Base-by-base conservation (phyloP, 2,797 vertebrate genomes). In the Myiotriccus ornatus region DNA sequence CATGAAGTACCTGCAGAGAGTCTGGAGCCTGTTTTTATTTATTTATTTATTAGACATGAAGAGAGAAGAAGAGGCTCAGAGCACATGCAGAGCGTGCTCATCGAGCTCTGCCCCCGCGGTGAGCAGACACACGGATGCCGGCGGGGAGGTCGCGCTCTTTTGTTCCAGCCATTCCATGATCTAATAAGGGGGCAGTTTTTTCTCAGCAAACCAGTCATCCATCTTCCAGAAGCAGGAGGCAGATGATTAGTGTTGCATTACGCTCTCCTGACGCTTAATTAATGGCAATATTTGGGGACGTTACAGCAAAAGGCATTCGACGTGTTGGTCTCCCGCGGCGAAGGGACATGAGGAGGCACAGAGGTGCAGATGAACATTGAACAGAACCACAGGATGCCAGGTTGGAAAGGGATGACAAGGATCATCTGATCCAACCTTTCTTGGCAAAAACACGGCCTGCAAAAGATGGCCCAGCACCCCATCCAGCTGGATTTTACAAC, bases 161-260 rank as follows among this genome's bases (percentile, higher is more conserved):
- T 94, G 82, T 89, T 92, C 82, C 86, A 89, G 44, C n/a, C 59
- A 41, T 41, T 79, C 41, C 65, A 63, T 87, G 84, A 93, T 62
- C 56, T 92, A 88, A 90, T 32, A 14, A 47, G 32, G 0, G 6
- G 44, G 28, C 22, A 64, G 34, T 41, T 50, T 46, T 46, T 47
- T 76, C 69, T 92, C 15, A 39, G 35, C 21, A 30, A 74, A 15
- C 35, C 52, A 46, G 14, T 78, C 82, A 93, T 68, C 67, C 21
- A 0, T 30, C 28, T 73, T 67, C 39, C 30, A n/a, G 76, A 71
- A 70, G 63, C 65, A 71, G 50, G 35, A 92, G 79, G 59, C 27
- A 89, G 78, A 86, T 9, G 9, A 68, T 69, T 46, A 59, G 25
- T 74, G 76, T 14, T 87, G 35, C 69, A 62, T 69, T 89, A 85